These are phyloP conservation scores for Opisthograptis luteolata DNA, from an alignment of 2,888 invertebrate genomes.

Conservation along the genomic window DNA sequence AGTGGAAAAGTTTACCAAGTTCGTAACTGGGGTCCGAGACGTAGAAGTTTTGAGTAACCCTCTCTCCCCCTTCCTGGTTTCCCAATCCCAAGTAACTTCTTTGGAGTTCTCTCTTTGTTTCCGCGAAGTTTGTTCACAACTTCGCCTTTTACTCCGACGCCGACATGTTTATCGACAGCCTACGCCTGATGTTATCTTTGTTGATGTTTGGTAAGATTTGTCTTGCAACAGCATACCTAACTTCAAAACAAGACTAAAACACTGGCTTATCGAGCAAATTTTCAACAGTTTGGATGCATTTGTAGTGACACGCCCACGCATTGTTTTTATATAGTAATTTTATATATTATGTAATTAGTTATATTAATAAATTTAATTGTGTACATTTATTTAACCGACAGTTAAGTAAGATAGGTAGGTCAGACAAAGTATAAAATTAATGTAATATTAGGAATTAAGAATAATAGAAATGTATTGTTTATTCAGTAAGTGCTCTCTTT, in stretches of 20 bases:
- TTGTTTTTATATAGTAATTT: too few species aligned
- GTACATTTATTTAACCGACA: too few species aligned
- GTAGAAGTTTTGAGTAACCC: slow-evolving; percentile 75
- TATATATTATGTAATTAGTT: too few species aligned
- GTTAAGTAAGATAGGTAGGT: too few species aligned
- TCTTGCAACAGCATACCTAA: neutral
- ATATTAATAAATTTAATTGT: too few species aligned
- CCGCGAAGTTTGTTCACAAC: slow-evolving; percentile 63
- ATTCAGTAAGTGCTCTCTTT: too few species aligned
- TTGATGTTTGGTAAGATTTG: slow-evolving; percentile 8
- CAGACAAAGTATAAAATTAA: too few species aligned
- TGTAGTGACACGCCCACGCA: too few species aligned
- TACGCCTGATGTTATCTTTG: slow-evolving; percentile 28
- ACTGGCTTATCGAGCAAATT: neutral
- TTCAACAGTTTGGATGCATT: too few species aligned
- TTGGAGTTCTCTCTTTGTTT: slow-evolving; percentile 75
- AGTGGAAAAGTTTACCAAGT: slow-evolving; percentile 69
- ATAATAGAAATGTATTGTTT: too few species aligned
- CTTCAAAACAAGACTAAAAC: too few species aligned
- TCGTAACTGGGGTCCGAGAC: slow-evolving; percentile 70
- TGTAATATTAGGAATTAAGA: too few species aligned
- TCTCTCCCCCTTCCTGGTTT: slow-evolving; percentile 59
- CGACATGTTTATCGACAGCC: slow-evolving; percentile 69
- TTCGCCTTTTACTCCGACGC: slow-evolving; percentile 60
- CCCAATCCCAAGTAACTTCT: slow-evolving; percentile 66